A percentile compares a stretch with the other conserved stretches of the same genome.
Evolutionary conservation across 2,113 vertebrate genomes (phyloP).

Genomic region (Axis porcinus): DNA sequence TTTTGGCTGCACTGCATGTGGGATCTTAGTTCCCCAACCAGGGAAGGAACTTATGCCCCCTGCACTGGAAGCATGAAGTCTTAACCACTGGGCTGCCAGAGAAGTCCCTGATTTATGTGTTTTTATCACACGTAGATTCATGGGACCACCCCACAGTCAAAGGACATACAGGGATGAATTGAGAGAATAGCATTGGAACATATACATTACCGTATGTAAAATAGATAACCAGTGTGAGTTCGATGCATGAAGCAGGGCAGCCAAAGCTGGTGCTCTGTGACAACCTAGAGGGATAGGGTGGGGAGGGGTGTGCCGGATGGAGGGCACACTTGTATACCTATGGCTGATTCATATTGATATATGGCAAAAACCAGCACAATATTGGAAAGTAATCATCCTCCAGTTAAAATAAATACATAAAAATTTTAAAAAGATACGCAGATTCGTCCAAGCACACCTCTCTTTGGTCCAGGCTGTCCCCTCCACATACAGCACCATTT

Average conservation of each 20-base stretch:
- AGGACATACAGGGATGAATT: neutral
- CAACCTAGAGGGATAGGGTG: neutral
- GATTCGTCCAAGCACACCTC: too few relatives aligned
- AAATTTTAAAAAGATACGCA: rapidly evolving
- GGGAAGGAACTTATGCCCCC: neutral
- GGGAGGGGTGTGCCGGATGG: neutral
- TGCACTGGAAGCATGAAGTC: neutral
- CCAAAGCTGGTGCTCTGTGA: neutral
- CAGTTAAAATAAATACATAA: neutral
- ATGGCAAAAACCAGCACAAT: neutral
- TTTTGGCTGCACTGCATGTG: too few relatives aligned
- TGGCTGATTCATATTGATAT: neutral
- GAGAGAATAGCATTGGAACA: neutral
- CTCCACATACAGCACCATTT: neutral
- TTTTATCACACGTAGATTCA: neutral
- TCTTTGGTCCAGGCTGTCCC: neutral
- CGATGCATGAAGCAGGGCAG: neutral
- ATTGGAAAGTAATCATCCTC: neutral
- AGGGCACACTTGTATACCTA: neutral
- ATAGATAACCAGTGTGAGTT: neutral
- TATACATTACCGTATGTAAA: neutral
- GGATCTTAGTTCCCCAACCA: neutral
- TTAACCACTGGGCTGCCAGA: neutral
- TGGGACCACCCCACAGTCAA: neutral
- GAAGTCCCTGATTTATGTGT: neutral